Evolutionary conservation across 2,113 vertebrate genomes (phyloP).

Genomic region (Hypomesus transpacificus): DNA sequence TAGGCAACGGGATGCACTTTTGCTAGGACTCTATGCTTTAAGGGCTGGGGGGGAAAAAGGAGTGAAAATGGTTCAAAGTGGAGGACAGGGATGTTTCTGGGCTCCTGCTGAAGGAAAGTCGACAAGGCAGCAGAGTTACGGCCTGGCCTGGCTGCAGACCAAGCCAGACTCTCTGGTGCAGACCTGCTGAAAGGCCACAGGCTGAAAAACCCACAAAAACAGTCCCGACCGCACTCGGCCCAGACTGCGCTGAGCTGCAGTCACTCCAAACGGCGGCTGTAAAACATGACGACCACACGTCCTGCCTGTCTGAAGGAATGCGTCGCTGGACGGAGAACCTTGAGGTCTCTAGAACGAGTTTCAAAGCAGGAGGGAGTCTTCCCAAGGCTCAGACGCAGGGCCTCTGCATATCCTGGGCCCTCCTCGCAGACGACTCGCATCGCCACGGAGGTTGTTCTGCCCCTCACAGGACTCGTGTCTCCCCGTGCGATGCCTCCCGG

Average conservation of each 20-base stretch:
- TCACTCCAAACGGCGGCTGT: constrained; percentile 61
- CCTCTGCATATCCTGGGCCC: not conserved
- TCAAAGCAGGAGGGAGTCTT: not conserved
- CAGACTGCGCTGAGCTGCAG: constrained; percentile 31
- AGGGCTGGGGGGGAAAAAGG: not conserved
- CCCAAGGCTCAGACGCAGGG: too few relatives aligned
- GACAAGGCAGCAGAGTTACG: constrained; percentile 50
- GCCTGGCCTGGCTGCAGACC: constrained; percentile 51
- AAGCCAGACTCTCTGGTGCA: constrained; percentile 55
- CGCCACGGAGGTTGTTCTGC: not conserved
- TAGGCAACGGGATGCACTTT: too few relatives aligned
- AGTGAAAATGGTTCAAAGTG: constrained; percentile 52
- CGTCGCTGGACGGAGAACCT: not conserved
- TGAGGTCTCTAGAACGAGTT: not conserved
- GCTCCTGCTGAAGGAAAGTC: constrained; percentile 51
- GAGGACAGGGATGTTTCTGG: constrained; percentile 53
- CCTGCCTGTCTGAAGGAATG: not conserved
- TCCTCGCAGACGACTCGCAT: too few relatives aligned
- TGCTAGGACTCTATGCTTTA: not conserved
- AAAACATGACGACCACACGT: constrained; percentile 47
- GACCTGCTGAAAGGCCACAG: constrained; percentile 51
- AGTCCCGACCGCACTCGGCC: constrained; percentile 48
- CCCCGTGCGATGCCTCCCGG: too few relatives aligned
- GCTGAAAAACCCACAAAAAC: constrained; percentile 50
- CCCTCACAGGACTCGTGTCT: not conserved